Percentiles rank a stretch among this genome's conserved stretches.
phyloP scores from a whole-genome alignment of 1,140 invertebrate genomes.

The Asobara japonica region DNA sequence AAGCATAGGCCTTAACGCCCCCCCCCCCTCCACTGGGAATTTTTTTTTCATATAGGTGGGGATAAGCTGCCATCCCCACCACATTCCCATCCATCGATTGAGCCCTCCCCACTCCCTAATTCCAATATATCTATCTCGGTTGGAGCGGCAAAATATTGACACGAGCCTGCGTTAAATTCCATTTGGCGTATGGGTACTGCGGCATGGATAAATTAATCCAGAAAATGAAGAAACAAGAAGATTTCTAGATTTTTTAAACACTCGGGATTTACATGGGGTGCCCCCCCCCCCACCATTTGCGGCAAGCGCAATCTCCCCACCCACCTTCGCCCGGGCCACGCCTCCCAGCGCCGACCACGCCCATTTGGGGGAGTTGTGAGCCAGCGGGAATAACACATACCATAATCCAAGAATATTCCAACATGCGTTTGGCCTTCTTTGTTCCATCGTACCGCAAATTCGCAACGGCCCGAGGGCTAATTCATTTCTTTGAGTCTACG shows the following conservation, averaged over 20 bases:
- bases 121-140: neutral
- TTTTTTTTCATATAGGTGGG: conserved; percentile 37
- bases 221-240: neutral
- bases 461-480: conserved; percentile 46
- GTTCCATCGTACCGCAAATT: conserved; percentile 38
- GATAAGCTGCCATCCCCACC: neutral
- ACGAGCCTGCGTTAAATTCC: neutral
- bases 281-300: neutral
- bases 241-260: neutral
- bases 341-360: neutral
- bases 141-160: neutral
- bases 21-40: conserved; percentile 34
- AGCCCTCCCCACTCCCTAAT: neutral
- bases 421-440: neutral
- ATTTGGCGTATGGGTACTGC: neutral
- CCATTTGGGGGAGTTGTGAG: too few species aligned
- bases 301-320: too few species aligned
- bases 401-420: conserved; percentile 17
- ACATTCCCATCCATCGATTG: neutral
- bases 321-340: neutral
- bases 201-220: too few species aligned
- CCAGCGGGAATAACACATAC: conserved; percentile 10
- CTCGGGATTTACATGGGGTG: too few species aligned
- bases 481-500: conserved; percentile 60
- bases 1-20: conserved; percentile 20